These are phyloP conservation scores for Hypercompe scribonia DNA, from an alignment of 2,888 invertebrate species.

Conservation along the genomic window DNA sequence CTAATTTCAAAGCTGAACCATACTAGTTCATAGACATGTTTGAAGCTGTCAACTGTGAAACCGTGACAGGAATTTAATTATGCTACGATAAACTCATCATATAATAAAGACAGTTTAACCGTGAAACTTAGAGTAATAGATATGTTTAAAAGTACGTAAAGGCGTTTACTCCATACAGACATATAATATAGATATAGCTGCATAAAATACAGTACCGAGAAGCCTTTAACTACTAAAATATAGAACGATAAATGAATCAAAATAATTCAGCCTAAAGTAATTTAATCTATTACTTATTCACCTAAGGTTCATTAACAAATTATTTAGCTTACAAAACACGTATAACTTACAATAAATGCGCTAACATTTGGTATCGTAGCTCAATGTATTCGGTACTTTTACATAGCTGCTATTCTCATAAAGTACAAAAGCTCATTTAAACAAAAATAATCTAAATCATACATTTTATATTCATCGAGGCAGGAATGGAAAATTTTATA, in stretches of 20 bases:
- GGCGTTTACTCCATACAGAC: slow-evolving; percentile 46
- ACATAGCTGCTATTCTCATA: slow-evolving; percentile 16
- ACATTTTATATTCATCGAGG: background rate
- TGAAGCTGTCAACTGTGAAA: background rate
- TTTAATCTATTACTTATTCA: slow-evolving; percentile 48
- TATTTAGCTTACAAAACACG: slow-evolving; percentile 47
- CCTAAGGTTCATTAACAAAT: slow-evolving; percentile 51
- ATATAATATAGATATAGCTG: slow-evolving; percentile 50
- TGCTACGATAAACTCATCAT: slow-evolving; percentile 48
- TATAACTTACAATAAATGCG: slow-evolving; percentile 65
- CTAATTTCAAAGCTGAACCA: slow-evolving; percentile 15
- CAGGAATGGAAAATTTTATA: background rate
- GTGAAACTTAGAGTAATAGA: slow-evolving; percentile 80
- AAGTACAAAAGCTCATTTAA: slow-evolving; percentile 13
- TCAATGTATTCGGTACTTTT: slow-evolving; percentile 32
- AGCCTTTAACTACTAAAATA: slow-evolving; percentile 31
- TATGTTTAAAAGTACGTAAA: slow-evolving; percentile 64
- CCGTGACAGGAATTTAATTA: slow-evolving; percentile 28
- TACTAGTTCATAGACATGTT: slow-evolving; percentile 8
- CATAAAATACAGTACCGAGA: slow-evolving; percentile 21
- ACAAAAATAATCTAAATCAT: slow-evolving; percentile 6
- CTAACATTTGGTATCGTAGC: slow-evolving; percentile 68
- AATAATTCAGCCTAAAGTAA: slow-evolving; percentile 47
- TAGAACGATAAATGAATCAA: slow-evolving; percentile 40
- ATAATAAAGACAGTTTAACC: slow-evolving; percentile 64